A percentile compares a stretch with the other conserved stretches of the same genome.
These are phyloP conservation scores for Parascotia fuliginaria DNA, from an alignment of 2,888 invertebrate species.

Conservation along the genomic window DNA sequence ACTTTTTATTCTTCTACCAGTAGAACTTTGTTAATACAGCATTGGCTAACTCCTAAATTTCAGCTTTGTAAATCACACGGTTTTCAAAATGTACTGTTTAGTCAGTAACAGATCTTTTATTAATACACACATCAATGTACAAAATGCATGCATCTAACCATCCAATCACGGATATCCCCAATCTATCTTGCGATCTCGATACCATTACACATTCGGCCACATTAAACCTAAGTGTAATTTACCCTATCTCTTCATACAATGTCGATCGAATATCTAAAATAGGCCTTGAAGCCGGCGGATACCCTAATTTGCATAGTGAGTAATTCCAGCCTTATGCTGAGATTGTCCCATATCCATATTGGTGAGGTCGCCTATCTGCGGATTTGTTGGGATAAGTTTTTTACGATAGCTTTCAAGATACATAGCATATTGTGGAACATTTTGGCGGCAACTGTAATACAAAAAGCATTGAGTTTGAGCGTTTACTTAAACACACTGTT, in stretches of 20 bases:
- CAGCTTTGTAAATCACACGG: too few relatives aligned
- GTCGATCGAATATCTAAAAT: conserved; percentile 34
- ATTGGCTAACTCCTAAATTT: too few relatives aligned
- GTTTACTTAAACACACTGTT: too few relatives aligned
- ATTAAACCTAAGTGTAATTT: neutral
- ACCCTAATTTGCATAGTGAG: conserved; percentile 52
- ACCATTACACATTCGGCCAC: conserved; percentile 3
- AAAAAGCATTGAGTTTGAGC: too few relatives aligned
- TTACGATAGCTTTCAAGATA: conserved; percentile 21
- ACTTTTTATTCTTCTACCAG: too few relatives aligned
- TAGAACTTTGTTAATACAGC: too few relatives aligned
- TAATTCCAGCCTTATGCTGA: conserved; percentile 46
- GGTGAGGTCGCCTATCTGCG: conserved; percentile 23
- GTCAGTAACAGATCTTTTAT: too few relatives aligned
- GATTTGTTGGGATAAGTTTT: conserved; percentile 33
- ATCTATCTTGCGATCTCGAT: neutral
- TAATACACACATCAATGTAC: neutral
- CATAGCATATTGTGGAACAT: conserved; percentile 3
- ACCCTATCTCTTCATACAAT: conserved; percentile 6
- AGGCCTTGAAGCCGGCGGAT: conserved; percentile 13
- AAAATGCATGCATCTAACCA: neutral
- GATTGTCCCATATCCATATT: conserved; percentile 36
- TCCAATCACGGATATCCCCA: neutral
- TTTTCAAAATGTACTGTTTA: too few relatives aligned
- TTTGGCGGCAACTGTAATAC: too few relatives aligned